Evolutionary conservation across 2,888 invertebrate species (phyloP).

Genomic region (Sthenelais limicola): DNA sequence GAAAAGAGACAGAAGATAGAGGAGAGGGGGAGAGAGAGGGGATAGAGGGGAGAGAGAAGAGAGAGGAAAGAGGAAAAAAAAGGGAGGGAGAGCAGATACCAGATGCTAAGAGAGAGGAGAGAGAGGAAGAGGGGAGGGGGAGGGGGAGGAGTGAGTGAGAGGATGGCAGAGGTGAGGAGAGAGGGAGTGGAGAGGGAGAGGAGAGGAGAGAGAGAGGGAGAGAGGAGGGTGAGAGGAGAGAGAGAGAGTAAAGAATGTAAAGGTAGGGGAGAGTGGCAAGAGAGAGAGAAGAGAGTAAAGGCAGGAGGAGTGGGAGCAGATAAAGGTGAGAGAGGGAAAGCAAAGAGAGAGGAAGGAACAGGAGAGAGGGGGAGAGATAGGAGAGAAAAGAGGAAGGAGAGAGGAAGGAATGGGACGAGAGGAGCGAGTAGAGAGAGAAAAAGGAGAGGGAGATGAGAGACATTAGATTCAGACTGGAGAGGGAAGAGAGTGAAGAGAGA

Average conservation of each 20-base stretch:
- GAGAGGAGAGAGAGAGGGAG: neutral
- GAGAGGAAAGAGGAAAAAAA: neutral
- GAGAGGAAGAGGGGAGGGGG: neutral
- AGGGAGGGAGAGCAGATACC: neutral
- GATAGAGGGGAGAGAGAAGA: neutral
- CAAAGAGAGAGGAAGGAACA: neutral
- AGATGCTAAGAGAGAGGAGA: slow-evolving; percentile 2
- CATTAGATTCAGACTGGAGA: neutral
- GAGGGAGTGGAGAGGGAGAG: neutral
- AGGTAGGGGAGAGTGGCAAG: neutral
- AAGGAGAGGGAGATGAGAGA: neutral
- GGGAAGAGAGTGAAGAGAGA: neutral
- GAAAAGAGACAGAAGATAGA: neutral
- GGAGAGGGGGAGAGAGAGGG: neutral
- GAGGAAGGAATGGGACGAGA: neutral
- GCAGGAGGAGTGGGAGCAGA: neutral
- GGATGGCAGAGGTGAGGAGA: neutral
- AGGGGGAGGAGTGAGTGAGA: neutral
- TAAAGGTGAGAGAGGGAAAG: neutral
- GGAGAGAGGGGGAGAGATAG: neutral
- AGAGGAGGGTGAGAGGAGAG: neutral
- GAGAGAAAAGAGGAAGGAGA: neutral
- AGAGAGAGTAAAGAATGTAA: neutral
- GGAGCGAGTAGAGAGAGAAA: neutral
- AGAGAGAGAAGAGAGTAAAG: neutral